Conservation (phyloP, 2,888 invertebrate species). For the Agrochola litura region DNA sequence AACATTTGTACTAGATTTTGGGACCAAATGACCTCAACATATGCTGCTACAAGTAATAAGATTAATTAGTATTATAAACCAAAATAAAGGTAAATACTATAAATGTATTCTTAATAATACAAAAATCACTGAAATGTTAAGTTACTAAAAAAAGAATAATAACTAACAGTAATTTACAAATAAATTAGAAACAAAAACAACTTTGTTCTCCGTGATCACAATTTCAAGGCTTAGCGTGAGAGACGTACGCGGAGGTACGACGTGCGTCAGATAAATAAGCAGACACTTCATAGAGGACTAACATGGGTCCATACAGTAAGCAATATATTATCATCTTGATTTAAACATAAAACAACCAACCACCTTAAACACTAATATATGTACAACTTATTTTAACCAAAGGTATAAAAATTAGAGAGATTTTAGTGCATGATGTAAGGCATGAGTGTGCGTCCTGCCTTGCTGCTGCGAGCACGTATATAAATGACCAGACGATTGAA, state of each 20-base stretch:
- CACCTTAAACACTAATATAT: constrained; percentile 78
- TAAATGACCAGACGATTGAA: constrained; percentile 80
- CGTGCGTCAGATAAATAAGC: constrained; percentile 65
- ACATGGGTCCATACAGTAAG: constrained; percentile 72
- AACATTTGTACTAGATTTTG: constrained; percentile 83
- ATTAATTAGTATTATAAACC: constrained; percentile 70
- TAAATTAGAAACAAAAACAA: constrained; percentile 91
- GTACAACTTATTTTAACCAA: constrained; percentile 82
- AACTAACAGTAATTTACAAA: constrained; percentile 88
- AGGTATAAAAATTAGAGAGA: constrained; percentile 84
- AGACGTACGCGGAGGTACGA: constrained; percentile 59
- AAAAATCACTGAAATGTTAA: constrained; percentile 72
- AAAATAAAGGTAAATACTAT: constrained; percentile 74
- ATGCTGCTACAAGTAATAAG: constrained; percentile 66
- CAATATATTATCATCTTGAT: constrained; percentile 85
- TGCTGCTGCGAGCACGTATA: constrained; percentile 63
- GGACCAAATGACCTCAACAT: constrained; percentile 81
- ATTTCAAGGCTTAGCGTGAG: constrained; percentile 76
- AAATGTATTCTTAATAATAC: constrained; percentile 72
- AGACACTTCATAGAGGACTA: constrained; percentile 70
- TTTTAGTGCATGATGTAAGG: constrained; percentile 78
- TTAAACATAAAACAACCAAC: constrained; percentile 86
- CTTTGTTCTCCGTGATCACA: constrained; percentile 89
- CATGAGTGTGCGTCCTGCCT: constrained; percentile 54
- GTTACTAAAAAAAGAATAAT: constrained; percentile 76